phyloP scores from a whole-genome alignment of 2,113 vertebrate species.

The Bubo bubo region DNA sequence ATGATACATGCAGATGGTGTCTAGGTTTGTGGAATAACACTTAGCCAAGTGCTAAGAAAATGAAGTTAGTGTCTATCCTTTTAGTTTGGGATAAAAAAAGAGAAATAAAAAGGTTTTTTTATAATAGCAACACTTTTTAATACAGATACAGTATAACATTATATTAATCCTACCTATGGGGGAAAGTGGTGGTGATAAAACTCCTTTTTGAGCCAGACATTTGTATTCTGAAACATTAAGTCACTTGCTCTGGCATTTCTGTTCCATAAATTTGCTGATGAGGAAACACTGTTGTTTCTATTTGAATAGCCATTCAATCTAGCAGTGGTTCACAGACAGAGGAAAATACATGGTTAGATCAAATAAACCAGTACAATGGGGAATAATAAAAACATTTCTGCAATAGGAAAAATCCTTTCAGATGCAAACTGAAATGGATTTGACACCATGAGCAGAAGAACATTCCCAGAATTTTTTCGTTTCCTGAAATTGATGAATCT shows the following conservation, averaged over 20 bases:
- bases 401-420: neutral
- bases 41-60: constrained; percentile 53
- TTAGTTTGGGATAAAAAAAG: neutral
- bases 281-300: neutral
- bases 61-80: neutral
- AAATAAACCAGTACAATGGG: neutral
- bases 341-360: neutral
- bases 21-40: constrained; percentile 63
- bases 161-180: neutral
- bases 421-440: neutral
- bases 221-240: neutral
- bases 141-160: neutral
- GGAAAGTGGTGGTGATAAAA: neutral
- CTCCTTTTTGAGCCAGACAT: neutral
- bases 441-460: neutral
- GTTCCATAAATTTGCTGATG: neutral
- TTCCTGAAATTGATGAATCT: neutral
- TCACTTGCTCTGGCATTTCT: neutral
- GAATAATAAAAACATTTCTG: neutral
- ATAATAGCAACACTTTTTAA: neutral
- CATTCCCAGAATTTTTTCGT: neutral
- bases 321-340: neutral
- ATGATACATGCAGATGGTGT: constrained; percentile 27
- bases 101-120: neutral
- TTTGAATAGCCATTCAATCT: neutral